Percentiles rank a stretch among this genome's conserved stretches.
These are phyloP conservation scores for Carlito syrichta DNA, from an alignment of 2,113 vertebrate genomes.

Conservation along the genomic window DNA sequence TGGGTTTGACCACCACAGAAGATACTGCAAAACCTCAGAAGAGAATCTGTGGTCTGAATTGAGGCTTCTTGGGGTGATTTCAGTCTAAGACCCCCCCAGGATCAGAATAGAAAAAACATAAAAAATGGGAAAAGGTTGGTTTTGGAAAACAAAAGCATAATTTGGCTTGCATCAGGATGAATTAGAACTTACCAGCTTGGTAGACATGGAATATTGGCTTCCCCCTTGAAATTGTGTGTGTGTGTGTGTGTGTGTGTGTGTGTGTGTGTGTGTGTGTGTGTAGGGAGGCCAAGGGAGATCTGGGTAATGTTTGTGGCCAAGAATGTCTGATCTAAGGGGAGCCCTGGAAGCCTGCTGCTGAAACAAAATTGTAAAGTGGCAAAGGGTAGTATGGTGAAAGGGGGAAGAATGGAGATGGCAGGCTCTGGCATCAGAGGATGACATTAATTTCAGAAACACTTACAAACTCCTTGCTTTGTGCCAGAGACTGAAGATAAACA, in stretches of 20 bases:
- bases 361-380: background rate
- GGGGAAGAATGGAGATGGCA: background rate
- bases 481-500: background rate
- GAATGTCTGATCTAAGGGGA: background rate
- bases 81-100: background rate
- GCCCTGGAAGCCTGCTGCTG: background rate
- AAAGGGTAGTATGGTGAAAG: background rate
- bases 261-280: background rate
- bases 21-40: background rate
- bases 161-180: background rate
- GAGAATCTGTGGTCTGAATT: background rate
- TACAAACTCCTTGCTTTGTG: background rate
- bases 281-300: background rate
- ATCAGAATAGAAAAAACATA: background rate
- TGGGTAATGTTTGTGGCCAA: background rate
- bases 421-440: background rate
- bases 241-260: background rate
- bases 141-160: background rate
- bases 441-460: background rate
- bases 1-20: background rate
- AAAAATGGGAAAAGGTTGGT: background rate
- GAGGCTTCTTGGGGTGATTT: background rate
- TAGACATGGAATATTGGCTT: background rate
- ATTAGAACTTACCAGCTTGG: background rate
- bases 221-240: background rate